Percentiles rank a stretch among this genome's conserved stretches.
Conservation (phyloP, 1,140 invertebrate species). For the Theocolax elegans region DNA sequence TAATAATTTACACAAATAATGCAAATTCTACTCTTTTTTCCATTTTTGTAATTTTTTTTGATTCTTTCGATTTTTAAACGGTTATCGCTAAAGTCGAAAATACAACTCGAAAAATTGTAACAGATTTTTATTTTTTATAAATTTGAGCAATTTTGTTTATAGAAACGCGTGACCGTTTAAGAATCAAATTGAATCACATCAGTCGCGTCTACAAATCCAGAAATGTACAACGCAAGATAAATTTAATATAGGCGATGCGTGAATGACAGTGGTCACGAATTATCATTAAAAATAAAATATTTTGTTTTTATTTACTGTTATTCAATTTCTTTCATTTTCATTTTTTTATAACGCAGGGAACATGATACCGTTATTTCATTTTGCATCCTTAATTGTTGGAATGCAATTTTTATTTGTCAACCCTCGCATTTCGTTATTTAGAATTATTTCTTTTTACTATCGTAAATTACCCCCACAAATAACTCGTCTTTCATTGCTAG, state of each 20-base stretch:
- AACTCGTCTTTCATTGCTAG: neutral
- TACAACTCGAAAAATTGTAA: neutral
- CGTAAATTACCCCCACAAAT: constrained; percentile 3
- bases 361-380: constrained; percentile 41
- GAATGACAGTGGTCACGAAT: constrained; percentile 32
- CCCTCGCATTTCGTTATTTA: constrained; percentile 27
- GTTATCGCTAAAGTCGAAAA: constrained; percentile 5
- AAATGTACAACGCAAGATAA: constrained; percentile 25
- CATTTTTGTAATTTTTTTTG: constrained; percentile 20
- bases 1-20: constrained; percentile 43
- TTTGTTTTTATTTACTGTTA: constrained; percentile 7
- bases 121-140: neutral
- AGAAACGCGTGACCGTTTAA: constrained; percentile 30
- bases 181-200: constrained; percentile 29
- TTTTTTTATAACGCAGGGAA: constrained; percentile 39
- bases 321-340: no score
- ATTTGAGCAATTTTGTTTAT: constrained; percentile 7
- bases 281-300: constrained; percentile 22
- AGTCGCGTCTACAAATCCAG: constrained; percentile 34
- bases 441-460: constrained; percentile 29
- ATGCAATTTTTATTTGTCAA: constrained; percentile 31
- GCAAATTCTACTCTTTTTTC: constrained; percentile 35
- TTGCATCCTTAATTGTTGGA: constrained; percentile 32
- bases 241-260: constrained; percentile 21
- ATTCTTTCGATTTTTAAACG: constrained; percentile 38